Evolutionary conservation across 2,888 invertebrate species (phyloP).

Genomic region (Spisula subtruncata): DNA sequence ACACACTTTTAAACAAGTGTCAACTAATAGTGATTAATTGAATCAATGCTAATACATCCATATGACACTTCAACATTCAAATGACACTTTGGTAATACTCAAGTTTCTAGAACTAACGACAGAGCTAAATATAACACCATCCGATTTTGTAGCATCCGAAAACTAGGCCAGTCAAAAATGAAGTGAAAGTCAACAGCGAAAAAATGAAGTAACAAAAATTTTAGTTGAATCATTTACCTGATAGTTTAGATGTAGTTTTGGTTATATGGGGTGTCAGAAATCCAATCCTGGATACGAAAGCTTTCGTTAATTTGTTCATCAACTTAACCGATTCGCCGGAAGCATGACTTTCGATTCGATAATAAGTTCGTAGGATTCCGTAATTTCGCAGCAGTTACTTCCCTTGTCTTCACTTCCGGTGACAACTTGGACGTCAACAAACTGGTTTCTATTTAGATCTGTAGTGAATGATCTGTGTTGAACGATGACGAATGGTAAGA

Average conservation of each 20-base stretch:
- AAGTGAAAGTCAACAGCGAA: neutral
- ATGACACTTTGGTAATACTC: neutral
- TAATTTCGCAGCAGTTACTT: neutral
- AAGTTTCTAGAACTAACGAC: neutral
- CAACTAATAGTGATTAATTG: neutral
- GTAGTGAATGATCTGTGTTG: neutral
- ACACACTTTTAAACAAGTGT: neutral
- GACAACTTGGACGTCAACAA: slow-evolving; percentile 30
- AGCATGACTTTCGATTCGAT: slow-evolving; percentile 9
- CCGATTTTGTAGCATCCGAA: neutral
- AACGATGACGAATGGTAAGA: slow-evolving; percentile 11
- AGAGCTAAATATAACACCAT: neutral
- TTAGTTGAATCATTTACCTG: neutral
- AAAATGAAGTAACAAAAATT: neutral
- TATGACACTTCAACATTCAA: neutral
- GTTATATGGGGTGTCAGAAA: neutral
- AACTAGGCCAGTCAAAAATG: neutral
- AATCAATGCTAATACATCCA: neutral
- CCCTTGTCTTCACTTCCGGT: slow-evolving; percentile 14
- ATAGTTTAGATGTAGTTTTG: neutral
- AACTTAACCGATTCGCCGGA: slow-evolving; percentile 8
- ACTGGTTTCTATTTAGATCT: neutral
- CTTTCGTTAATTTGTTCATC: neutral
- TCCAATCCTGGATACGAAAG: slow-evolving; percentile 11
- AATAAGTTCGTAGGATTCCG: too few species aligned